Evolutionary conservation across 2,888 invertebrate species (phyloP).

Genomic region (Meloe dianella): DNA sequence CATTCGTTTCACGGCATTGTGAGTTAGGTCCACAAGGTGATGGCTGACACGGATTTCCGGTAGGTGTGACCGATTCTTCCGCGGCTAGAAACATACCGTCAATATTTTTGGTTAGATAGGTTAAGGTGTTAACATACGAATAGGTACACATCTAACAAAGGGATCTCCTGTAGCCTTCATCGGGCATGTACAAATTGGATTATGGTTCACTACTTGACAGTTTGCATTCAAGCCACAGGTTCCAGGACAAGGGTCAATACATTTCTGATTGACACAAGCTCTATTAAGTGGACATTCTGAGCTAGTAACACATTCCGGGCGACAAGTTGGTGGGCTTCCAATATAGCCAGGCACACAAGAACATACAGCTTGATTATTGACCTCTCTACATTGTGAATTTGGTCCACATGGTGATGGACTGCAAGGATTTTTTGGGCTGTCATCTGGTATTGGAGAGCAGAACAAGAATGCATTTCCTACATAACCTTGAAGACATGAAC

Average conservation of each 20-base stretch:
- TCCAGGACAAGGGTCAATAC: conserved; percentile 74
- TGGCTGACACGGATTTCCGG: conserved; percentile 68
- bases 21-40: conserved; percentile 82
- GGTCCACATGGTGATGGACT: conserved; percentile 77
- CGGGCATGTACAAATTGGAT: conserved; percentile 63
- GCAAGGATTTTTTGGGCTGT: conserved; percentile 46
- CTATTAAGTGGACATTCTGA: conserved; percentile 71
- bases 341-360: conserved; percentile 70
- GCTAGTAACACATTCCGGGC: conserved; percentile 71
- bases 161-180: conserved; percentile 63
- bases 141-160: conserved; percentile 49
- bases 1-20: conserved; percentile 63
- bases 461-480: conserved; percentile 77
- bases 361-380: conserved; percentile 70
- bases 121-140: conserved; percentile 36
- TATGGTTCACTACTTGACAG: conserved; percentile 71
- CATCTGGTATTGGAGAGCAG: conserved; percentile 64
- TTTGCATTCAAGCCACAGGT: conserved; percentile 73
- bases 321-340: conserved; percentile 74
- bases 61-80: conserved; percentile 57
- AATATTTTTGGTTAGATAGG: neutral
- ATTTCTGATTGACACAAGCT: conserved; percentile 73
- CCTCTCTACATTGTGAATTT: conserved; percentile 70
- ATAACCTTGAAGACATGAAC: conserved; percentile 73
- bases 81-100: conserved; percentile 25